phyloP scores from a whole-genome alignment of 2,113 vertebrate genomes.

The Sarotherodon lohbergeri region DNA sequence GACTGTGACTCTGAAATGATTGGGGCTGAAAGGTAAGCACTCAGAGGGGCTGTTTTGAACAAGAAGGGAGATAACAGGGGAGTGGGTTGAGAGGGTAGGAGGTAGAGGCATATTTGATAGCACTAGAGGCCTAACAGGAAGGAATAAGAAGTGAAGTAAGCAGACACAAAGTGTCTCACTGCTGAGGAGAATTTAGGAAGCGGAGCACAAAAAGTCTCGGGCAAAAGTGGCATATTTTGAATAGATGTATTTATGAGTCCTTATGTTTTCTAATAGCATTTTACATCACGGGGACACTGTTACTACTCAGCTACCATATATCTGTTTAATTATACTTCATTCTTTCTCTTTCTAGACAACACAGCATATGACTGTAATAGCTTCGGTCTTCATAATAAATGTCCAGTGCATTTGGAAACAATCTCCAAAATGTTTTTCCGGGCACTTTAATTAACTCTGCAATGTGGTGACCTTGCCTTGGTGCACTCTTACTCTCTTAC shows the following conservation, averaged over 20 bases:
- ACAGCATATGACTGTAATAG: not conserved
- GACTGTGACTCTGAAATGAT: constrained; percentile 41
- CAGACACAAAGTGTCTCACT: not conserved
- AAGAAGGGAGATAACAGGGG: constrained; percentile 35
- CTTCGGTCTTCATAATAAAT: not conserved
- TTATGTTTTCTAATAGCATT: not conserved
- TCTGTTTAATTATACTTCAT: not conserved
- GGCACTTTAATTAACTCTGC: not conserved
- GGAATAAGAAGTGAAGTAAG: constrained; percentile 1
- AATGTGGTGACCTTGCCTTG: not conserved
- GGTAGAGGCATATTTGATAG: constrained; percentile 48
- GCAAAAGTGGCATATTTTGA: not conserved
- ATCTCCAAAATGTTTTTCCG: not conserved
- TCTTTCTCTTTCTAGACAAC: not conserved
- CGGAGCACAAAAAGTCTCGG: not conserved
- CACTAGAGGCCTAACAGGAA: constrained; percentile 15
- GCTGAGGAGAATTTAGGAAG: not conserved
- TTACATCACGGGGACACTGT: not conserved
- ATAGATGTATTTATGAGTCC: not conserved
- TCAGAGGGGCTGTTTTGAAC: constrained; percentile 49
- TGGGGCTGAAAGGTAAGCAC: constrained; percentile 52
- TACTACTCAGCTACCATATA: not conserved
- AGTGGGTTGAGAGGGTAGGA: constrained; percentile 29
- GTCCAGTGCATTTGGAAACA: not conserved
- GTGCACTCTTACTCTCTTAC: not conserved